These are phyloP conservation scores for Papilio helenus DNA, from an alignment of 1,140 invertebrate species.

Conservation along the genomic window DNA sequence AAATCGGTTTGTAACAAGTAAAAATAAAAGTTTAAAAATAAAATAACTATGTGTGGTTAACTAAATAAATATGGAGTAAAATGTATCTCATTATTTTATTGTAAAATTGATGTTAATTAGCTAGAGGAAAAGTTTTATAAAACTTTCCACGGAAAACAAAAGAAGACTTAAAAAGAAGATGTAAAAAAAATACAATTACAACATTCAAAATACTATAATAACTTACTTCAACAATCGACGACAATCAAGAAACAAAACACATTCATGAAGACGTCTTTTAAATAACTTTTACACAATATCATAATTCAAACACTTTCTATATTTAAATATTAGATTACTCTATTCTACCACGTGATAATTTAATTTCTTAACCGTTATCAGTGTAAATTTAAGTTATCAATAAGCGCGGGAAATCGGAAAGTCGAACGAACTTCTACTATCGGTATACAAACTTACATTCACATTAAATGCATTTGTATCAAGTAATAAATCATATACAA, in stretches of 20 bases:
- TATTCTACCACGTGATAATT: not conserved
- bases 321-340: not conserved
- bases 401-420: slow-evolving; percentile 71
- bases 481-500: not conserved
- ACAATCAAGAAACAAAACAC: slow-evolving; percentile 18
- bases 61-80: not conserved
- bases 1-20: not conserved
- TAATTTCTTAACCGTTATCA: slow-evolving; percentile 47
- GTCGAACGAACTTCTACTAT: too few relatives aligned
- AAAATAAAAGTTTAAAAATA: not conserved
- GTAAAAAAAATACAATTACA: not conserved
- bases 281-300: slow-evolving; percentile 16
- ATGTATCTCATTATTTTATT: not conserved
- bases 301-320: slow-evolving; percentile 17
- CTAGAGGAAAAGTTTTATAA: not conserved
- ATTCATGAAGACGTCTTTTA: not conserved
- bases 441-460: not conserved
- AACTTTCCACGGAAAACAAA: not conserved
- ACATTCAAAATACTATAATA: not conserved
- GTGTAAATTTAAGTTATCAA: slow-evolving; percentile 56
- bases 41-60: not conserved
- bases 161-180: not conserved
- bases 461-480: not conserved
- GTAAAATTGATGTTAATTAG: not conserved
- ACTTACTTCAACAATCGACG: slow-evolving; percentile 36